These are phyloP conservation scores for Eulemur mongoz DNA, from an alignment of 2,797 vertebrate genomes.

Conservation along the genomic window DNA sequence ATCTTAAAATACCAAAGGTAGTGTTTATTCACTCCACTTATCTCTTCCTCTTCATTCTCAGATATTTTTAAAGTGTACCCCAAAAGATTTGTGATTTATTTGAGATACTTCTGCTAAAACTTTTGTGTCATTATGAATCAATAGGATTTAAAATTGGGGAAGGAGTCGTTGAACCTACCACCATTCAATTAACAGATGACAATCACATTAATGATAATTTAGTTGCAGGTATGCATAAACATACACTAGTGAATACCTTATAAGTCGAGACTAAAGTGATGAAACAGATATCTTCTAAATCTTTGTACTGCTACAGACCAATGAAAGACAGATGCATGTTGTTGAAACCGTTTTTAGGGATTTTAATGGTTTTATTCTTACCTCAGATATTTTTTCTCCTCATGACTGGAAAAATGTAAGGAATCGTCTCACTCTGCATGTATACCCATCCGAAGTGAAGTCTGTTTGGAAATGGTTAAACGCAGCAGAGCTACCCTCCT, in stretches of 20 bases:
- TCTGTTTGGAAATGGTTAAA: slow-evolving; percentile 39
- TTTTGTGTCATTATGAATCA: not conserved
- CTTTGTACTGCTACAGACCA: not conserved
- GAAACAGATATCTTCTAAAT: not conserved
- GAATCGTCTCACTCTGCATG: not conserved
- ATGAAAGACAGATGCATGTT: not conserved
- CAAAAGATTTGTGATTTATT: not conserved
- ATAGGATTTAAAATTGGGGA: not conserved
- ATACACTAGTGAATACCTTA: not conserved
- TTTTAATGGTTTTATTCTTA: slow-evolving; percentile 7
- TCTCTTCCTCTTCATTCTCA: not conserved
- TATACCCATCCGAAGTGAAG: not conserved
- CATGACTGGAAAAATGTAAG: not conserved
- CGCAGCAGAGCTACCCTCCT: not conserved
- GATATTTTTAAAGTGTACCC: not conserved
- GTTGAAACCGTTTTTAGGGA: not conserved
- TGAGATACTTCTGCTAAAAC: not conserved
- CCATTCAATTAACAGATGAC: not conserved
- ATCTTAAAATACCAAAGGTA: not conserved
- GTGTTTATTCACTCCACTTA: not conserved
- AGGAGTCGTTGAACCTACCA: not conserved
- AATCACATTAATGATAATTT: not conserved
- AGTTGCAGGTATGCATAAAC: not conserved
- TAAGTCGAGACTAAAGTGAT: not conserved
- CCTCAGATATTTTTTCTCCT: not conserved